These are phyloP conservation scores for Graptemys geographica DNA, from an alignment of 2,797 vertebrate species.

Conservation along the genomic window DNA sequence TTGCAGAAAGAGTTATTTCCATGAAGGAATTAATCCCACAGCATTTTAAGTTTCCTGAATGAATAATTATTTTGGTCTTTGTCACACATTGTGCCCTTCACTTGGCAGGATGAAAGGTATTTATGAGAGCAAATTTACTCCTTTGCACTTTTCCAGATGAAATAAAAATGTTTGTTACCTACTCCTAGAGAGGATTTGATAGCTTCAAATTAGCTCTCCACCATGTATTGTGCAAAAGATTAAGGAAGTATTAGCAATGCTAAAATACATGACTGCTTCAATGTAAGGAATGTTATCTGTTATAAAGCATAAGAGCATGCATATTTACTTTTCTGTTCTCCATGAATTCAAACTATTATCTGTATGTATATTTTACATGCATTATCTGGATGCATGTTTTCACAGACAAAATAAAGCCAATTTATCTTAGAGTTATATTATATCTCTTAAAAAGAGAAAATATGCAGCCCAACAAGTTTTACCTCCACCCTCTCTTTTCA, in stretches of 20 bases:
- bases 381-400: slow-evolving; percentile 41
- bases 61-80: neutral
- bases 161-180: neutral
- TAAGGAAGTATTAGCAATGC: neutral
- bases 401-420: slow-evolving; percentile 60
- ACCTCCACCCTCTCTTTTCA: slow-evolving; percentile 67
- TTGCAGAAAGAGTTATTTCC: neutral
- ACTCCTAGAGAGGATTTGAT: neutral
- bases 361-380: slow-evolving; percentile 27
- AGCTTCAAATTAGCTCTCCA: neutral
- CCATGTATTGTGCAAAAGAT: neutral
- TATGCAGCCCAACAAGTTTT: slow-evolving; percentile 76
- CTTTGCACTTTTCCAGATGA: neutral
- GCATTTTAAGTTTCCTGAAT: neutral
- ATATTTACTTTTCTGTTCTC: slow-evolving; percentile 29
- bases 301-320: neutral
- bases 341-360: slow-evolving; percentile 34
- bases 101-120: neutral
- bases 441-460: slow-evolving; percentile 74
- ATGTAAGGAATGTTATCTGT: neutral
- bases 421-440: slow-evolving; percentile 42
- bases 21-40: neutral
- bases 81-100: neutral
- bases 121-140: neutral
- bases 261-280: neutral